Conservation (phyloP, 2,113 vertebrate genomes). For the Cyprinodon tularosa region DNA sequence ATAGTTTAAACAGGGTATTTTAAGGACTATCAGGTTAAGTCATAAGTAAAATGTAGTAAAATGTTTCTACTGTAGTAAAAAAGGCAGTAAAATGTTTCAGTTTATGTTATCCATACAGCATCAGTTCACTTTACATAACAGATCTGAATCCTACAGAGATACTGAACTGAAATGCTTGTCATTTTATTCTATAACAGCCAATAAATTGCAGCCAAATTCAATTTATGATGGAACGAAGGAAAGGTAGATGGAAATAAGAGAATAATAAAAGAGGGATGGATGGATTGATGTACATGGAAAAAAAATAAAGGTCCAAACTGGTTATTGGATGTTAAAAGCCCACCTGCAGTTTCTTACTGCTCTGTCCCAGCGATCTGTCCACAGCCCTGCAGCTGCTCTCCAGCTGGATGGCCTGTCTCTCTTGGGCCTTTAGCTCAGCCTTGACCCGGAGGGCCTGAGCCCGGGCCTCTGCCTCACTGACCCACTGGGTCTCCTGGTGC, state of each 20-base stretch:
- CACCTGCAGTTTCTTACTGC: conserved; percentile 90
- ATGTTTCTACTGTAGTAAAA: too few species aligned
- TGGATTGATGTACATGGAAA: not conserved
- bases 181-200: too few species aligned
- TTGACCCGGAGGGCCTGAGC: conserved; percentile 88
- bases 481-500: conserved; percentile 87
- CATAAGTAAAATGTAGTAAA: too few species aligned
- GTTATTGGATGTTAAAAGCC: conserved; percentile 24
- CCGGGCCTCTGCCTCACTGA: conserved; percentile 90
- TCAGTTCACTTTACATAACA: too few species aligned
- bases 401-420: conserved; percentile 90
- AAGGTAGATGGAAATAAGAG: too few species aligned
- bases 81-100: too few species aligned
- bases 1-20: not conserved
- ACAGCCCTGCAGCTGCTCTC: conserved; percentile 94
- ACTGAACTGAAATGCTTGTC: too few species aligned
- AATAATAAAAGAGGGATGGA: not conserved
- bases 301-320: not conserved
- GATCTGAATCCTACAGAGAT: too few species aligned
- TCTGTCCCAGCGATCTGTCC: conserved; percentile 91
- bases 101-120: too few species aligned
- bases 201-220: too few species aligned
- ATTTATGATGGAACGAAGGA: too few species aligned
- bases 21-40: not conserved
- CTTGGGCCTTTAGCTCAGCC: conserved; percentile 89